Percentiles rank a stretch among this genome's conserved stretches.
phyloP scores from a whole-genome alignment of 2,113 vertebrate species.

The Archocentrus centrarchus region DNA sequence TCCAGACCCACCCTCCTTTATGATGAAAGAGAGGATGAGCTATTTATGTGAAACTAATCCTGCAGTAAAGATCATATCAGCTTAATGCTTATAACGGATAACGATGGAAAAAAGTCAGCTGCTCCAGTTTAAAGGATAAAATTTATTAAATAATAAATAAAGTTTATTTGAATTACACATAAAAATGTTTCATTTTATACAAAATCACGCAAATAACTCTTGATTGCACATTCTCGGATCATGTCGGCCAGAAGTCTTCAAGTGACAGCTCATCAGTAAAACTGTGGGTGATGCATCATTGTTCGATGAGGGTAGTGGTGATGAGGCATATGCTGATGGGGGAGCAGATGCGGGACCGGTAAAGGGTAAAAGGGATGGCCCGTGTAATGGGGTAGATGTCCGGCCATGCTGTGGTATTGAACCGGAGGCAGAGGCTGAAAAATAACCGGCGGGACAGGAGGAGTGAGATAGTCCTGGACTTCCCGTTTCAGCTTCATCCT shows the following conservation, averaged over 20 bases:
- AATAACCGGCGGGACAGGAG: conserved; percentile 52
- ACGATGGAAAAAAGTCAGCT: background rate
- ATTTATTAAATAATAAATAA: conserved; percentile 52
- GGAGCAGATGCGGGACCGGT: conserved; percentile 50
- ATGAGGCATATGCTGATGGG: conserved; percentile 47
- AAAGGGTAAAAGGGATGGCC: conserved; percentile 52
- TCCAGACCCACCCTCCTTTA: background rate
- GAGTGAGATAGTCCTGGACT: conserved; percentile 81
- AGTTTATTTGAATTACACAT: background rate
- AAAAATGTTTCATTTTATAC: background rate
- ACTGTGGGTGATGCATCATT: conserved; percentile 56
- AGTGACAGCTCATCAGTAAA: conserved; percentile 55
- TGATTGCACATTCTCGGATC: conserved; percentile 49
- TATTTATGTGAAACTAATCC: conserved; percentile 44
- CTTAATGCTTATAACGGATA: background rate
- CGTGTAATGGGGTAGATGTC: conserved; percentile 55
- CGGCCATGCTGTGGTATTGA: conserved; percentile 60
- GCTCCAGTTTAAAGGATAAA: conserved; percentile 38
- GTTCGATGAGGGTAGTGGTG: conserved; percentile 16
- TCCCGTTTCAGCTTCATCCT: conserved; percentile 90
- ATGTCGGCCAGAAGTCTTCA: conserved; percentile 4
- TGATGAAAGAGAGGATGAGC: conserved; percentile 33
- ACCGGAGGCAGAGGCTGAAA: conserved; percentile 49
- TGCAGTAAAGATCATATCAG: conserved; percentile 37
- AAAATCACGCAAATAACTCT: conserved; percentile 38